Evolutionary conservation across 2,888 invertebrate species (phyloP).

Genomic region (Bombylius discolor): DNA sequence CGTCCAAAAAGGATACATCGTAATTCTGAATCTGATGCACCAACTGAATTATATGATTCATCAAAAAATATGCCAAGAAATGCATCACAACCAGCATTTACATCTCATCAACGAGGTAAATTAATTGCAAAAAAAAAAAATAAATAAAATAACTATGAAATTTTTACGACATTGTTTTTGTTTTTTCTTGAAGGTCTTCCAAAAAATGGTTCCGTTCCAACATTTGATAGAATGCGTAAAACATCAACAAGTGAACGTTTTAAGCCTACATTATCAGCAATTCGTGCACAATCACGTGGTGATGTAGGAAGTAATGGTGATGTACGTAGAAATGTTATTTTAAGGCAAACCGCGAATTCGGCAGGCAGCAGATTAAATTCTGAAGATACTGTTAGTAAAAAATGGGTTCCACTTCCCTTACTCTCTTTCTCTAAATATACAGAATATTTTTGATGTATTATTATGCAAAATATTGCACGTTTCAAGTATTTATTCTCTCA

Average conservation of each 20-base stretch:
- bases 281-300: constrained; percentile 61
- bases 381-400: constrained; percentile 32
- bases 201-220: constrained; percentile 82
- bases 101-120: constrained; percentile 51
- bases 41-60: constrained; percentile 14
- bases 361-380: constrained; percentile 43
- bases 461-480: neutral
- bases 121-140: neutral
- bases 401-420: neutral
- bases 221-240: constrained; percentile 75
- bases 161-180: too few relatives aligned
- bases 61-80: constrained; percentile 57
- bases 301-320: constrained; percentile 66
- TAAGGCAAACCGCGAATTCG: constrained; percentile 44
- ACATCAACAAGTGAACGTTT: constrained; percentile 72
- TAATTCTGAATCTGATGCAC: constrained; percentile 29
- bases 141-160: too few relatives aligned
- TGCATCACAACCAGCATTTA: constrained; percentile 78
- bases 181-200: constrained; percentile 40
- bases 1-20: constrained; percentile 25
- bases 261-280: constrained; percentile 71
- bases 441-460: neutral
- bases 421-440: neutral
- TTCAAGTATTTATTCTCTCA: too few relatives aligned
- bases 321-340: constrained; percentile 47